phyloP scores from a whole-genome alignment of 2,888 invertebrate genomes.

The Phrixothrix hirtus region DNA sequence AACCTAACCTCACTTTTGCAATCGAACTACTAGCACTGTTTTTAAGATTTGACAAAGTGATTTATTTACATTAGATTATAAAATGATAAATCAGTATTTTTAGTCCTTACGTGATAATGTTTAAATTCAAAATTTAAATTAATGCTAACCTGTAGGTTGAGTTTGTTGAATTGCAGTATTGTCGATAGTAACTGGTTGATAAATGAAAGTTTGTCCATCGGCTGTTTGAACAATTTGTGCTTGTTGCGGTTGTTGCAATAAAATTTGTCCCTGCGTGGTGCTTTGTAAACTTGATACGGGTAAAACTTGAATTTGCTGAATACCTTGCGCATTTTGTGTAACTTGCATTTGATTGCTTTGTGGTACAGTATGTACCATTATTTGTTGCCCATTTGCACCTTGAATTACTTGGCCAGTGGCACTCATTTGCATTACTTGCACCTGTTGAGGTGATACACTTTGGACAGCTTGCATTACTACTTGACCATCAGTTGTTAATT shows the following conservation, averaged over 20 bases:
- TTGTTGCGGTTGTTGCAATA: slow-evolving; percentile 66
- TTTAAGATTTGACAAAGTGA: too few species aligned
- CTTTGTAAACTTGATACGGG: slow-evolving; percentile 69
- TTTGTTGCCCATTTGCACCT: slow-evolving; percentile 70
- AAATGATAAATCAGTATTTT: too few species aligned
- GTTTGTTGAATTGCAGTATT: slow-evolving; percentile 60
- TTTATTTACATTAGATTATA: too few species aligned
- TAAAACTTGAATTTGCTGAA: slow-evolving; percentile 74
- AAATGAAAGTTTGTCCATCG: slow-evolving; percentile 90
- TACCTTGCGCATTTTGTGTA: slow-evolving; percentile 65
- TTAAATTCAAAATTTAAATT: too few species aligned
- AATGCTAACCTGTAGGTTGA: slow-evolving; percentile 60
- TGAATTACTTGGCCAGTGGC: slow-evolving; percentile 66
- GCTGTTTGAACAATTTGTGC: slow-evolving; percentile 88
- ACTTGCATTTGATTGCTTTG: slow-evolving; percentile 66
- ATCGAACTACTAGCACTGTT: too few species aligned
- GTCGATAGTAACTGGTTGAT: slow-evolving; percentile 74
- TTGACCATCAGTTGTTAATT: slow-evolving; percentile 65
- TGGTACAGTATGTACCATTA: slow-evolving; percentile 71
- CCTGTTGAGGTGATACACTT: slow-evolving; percentile 63
- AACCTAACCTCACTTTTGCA: too few species aligned
- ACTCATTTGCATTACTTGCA: slow-evolving; percentile 64
- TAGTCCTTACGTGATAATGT: too few species aligned
- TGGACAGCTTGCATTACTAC: slow-evolving; percentile 61
- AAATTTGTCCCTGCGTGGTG: slow-evolving; percentile 61